Evolutionary conservation across 2,888 invertebrate species (phyloP), one percentile per base, ranked within the genome.

Genomic region (Lycaena phlaeas): DNA sequence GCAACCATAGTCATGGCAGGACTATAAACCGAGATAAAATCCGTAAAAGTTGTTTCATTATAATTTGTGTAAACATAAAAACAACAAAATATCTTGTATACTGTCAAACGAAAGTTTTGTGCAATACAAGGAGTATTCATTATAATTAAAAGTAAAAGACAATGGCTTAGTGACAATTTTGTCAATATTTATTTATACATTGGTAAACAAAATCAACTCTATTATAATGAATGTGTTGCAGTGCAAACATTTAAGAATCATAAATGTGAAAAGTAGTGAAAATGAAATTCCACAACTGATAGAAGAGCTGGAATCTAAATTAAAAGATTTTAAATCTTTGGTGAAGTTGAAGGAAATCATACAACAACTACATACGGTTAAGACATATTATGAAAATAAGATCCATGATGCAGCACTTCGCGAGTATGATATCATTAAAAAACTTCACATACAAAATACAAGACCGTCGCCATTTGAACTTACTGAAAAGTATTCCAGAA

Each of bases 391-490:
- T 36, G 67, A 67, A 46, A 57, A 50, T 29, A 69, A 53, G 57
- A 55, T 74, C 38, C 60, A 64, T 52, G 58, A 56, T 30, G 61
- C 68, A 15, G 55, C 61, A 12, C 29, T 42, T n/a, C 68, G 76
- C 14, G 74, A 76, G 44, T 28, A 41, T 17, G 28, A 46, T 10
- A 81, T 84, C 39, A 64, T 81, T 44, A 45, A 72, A 2, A 79
- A 73, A 44, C 48, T 84, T 26, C 67, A 60, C 28, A 50, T 49
- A 30, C 57, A 82, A 50, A 54, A 49, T 10, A 61, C 52, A 7
- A 68, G 72, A 51, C 51, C 48, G 26, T 68, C 78, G 1, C 79
- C 82, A 0, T 79, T 79, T 54, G 59, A 67, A 39, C 51, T 78
- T 42, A 71, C 68, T 2, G 57, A 64, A 5, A 54, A 57, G 29